Conservation (phyloP, 1,140 invertebrate genomes). For the Cheumatopsyche charites region DNA sequence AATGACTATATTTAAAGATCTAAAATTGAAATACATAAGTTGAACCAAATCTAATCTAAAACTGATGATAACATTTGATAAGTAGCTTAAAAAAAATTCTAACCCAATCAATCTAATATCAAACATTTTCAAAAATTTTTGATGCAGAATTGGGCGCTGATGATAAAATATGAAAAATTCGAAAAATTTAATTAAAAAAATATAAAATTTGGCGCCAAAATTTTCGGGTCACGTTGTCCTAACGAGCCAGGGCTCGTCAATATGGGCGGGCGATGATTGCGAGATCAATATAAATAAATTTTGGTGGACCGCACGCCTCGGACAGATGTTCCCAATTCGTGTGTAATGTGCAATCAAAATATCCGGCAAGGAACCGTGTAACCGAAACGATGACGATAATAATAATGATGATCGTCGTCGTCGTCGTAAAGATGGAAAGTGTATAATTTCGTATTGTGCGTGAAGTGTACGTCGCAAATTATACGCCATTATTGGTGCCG, state of each 20-base stretch:
- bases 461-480: slow-evolving; percentile 6
- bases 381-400: background rate
- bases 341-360: slow-evolving; percentile 23
- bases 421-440: background rate
- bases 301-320: slow-evolving; percentile 38
- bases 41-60: no score
- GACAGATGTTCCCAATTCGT: slow-evolving; percentile 33
- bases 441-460: slow-evolving; percentile 6
- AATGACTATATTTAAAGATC: no score
- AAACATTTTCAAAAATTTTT: no score
- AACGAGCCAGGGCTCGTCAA: slow-evolving; percentile 45
- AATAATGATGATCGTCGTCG: no score
- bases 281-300: slow-evolving; percentile 49
- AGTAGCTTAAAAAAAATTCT: no score
- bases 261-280: slow-evolving; percentile 49
- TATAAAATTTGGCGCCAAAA: background rate
- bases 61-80: no score
- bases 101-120: no score
- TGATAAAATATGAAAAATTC: no score
- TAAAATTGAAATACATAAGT: no score
- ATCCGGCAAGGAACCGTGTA: background rate
- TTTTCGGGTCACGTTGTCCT: slow-evolving; percentile 31
- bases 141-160: no score
- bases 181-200: no score
- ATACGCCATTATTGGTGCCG: background rate